phyloP scores from a whole-genome alignment of 1,140 invertebrate genomes.

The Cydia splendana region DNA sequence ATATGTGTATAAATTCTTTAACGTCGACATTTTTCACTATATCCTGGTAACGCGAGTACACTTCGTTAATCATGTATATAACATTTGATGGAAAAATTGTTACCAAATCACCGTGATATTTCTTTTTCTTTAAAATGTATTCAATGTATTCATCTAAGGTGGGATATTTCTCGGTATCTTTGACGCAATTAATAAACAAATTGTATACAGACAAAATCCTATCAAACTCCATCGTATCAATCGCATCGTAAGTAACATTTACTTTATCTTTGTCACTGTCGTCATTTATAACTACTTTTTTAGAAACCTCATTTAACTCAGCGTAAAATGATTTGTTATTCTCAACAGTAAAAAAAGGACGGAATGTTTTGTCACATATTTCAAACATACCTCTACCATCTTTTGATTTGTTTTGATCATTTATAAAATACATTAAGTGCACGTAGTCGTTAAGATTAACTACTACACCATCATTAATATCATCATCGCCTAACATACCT shows the following conservation, averaged over 20 bases:
- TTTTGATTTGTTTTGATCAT: not conserved
- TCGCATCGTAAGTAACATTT: slow-evolving; percentile 36
- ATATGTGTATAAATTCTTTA: slow-evolving; percentile 37
- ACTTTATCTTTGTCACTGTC: slow-evolving; percentile 43
- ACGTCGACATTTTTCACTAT: slow-evolving; percentile 35
- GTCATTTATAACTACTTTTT: slow-evolving; percentile 42
- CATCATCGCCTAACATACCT: slow-evolving; percentile 39
- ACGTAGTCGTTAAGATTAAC: slow-evolving; percentile 42
- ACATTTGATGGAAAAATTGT: slow-evolving; percentile 42
- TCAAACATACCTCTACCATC: slow-evolving; percentile 25
- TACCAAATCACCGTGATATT: slow-evolving; percentile 36
- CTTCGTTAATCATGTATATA: slow-evolving; percentile 14
- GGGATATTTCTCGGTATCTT: slow-evolving; percentile 42
- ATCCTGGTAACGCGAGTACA: slow-evolving; percentile 40
- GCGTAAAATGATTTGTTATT: slow-evolving; percentile 44
- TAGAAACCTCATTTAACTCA: slow-evolving; percentile 39
- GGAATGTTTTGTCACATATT: slow-evolving; percentile 45
- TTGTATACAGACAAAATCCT: slow-evolving; percentile 44
- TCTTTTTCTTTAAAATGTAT: slow-evolving; percentile 44
- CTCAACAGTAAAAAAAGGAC: slow-evolving; percentile 42
- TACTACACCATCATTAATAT: slow-evolving; percentile 33
- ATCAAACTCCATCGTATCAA: slow-evolving; percentile 42
- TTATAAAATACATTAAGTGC: slow-evolving; percentile 39
- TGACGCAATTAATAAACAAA: slow-evolving; percentile 42
- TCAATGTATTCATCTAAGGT: slow-evolving; percentile 42